Base-by-base conservation (phyloP, 2,797 vertebrate genomes). In the Bufotes viridis region DNA sequence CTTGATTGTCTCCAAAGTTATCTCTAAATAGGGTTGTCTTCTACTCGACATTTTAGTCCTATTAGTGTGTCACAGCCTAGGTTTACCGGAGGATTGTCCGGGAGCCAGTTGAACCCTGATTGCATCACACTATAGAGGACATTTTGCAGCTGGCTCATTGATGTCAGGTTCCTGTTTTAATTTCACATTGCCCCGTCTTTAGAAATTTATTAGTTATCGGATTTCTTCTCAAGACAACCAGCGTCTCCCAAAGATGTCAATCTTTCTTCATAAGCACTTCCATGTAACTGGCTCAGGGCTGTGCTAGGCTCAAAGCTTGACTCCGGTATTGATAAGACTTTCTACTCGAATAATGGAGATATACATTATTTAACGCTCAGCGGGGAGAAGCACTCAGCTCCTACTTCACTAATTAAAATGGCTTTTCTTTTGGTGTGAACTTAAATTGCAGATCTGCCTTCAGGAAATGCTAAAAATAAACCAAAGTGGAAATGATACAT, bases 371-470 rank as follows among this genome's bases (percentile, higher is more conserved):
- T 86, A 89, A 42, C 24, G 29, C 60, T 7, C 88, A 61, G 78
- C 24, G 55, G 51, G 84, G 76, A 61, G 49, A 34, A 3, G 51
- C 2, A 29, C 72, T 76, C 82, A 15, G 55, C 24, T 69, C 24
- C 61, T 78, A 86, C 82, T 81, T 78, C 22, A 49, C 84, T 89
- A 89, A 89, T 86, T 89, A 89, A 86, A 89, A 82, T 51, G 22
- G 53, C 60, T 86, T 67, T 82, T 81, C 61, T 69, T 75, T 81
- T 72, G 70, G 69, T 81, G 42, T 70, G 69, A 76, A 85, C 67
- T 67, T 81, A 67, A 82, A 78, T 78, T 75, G 78, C 78, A 14
- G 26, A 51, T 76, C 2, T 49, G 84, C 84, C 87, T 89, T 61
- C 4, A 82, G 87, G 78, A 89, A 55, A 72, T 34, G 29, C 65